Percentiles rank a stretch among this genome's conserved stretches.
These are phyloP conservation scores for Drosophila atroscutellata DNA, from an alignment of 2,888 invertebrate genomes.

Conservation along the genomic window DNA sequence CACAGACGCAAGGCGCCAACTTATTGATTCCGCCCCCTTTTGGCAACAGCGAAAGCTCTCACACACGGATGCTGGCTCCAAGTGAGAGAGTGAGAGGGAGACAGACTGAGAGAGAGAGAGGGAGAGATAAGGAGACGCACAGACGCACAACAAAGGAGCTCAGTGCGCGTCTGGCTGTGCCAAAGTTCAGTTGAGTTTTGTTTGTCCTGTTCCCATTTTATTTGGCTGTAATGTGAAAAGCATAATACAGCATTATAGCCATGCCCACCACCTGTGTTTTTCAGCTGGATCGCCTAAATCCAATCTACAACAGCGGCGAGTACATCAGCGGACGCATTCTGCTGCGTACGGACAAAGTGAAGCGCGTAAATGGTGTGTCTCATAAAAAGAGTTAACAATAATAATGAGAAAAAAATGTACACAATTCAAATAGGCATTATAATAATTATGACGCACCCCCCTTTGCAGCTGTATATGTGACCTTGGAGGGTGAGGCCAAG, in stretches of 20 bases:
- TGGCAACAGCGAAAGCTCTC: conserved; percentile 44
- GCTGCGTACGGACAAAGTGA: conserved; percentile 78
- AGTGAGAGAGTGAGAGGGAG: conserved; percentile 2
- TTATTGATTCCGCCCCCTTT: conserved; percentile 66
- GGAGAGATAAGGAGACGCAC: conserved; percentile 13
- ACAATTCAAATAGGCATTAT: background rate
- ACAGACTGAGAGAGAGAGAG: conserved; percentile 8
- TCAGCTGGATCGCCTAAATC: conserved; percentile 81
- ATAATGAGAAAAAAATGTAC: background rate
- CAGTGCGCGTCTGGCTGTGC: conserved; percentile 80
- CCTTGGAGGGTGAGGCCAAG: conserved; percentile 82
- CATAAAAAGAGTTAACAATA: background rate
- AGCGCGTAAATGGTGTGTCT: conserved; percentile 80
- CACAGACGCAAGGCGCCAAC: conserved; percentile 79
- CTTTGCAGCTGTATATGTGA: conserved; percentile 78
- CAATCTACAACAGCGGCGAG: conserved; percentile 80
- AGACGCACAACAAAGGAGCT: conserved; percentile 61
- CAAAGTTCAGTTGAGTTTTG: conserved; percentile 59
- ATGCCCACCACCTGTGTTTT: conserved; percentile 83
- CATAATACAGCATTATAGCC: conserved; percentile 19
- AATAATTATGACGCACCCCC: conserved; percentile 7
- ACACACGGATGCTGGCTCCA: conserved; percentile 61
- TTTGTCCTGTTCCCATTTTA: conserved; percentile 15
- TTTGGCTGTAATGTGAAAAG: conserved; percentile 50
- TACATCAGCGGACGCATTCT: conserved; percentile 80